Percentiles rank a stretch among this genome's conserved stretches.
Evolutionary conservation across 1,140 invertebrate species (phyloP).

Genomic region (Cataglyphis hispanica): DNA sequence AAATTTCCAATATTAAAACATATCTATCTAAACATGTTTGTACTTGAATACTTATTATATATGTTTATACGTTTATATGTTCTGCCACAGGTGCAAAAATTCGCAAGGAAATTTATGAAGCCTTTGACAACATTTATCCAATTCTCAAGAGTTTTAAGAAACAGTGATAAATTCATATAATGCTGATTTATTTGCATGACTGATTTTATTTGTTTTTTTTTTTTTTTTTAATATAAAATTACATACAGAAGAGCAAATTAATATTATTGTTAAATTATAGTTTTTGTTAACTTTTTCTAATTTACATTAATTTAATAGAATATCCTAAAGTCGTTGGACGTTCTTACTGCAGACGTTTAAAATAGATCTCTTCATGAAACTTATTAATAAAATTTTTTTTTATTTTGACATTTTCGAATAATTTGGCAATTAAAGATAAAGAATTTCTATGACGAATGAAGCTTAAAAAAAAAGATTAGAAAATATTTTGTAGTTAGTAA

Average conservation of each 20-base stretch:
- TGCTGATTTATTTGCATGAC: not conserved
- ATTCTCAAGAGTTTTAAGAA: conserved; percentile 99
- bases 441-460: not conserved
- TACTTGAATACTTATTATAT: conserved; percentile 39
- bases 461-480: not conserved
- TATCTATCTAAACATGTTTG: not conserved
- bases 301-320: not conserved
- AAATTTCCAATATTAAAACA: too few relatives aligned
- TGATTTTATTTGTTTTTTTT: not conserved
- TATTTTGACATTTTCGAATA: not conserved
- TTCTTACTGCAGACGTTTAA: not conserved
- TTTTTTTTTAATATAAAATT: conserved; percentile 21
- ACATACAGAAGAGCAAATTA: not conserved
- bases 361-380: not conserved
- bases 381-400: not conserved
- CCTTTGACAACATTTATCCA: conserved; percentile 99
- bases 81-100: conserved; percentile 96
- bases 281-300: not conserved
- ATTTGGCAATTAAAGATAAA: not conserved
- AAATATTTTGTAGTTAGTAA: not conserved
- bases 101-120: conserved; percentile 99
- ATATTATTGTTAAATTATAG: not conserved
- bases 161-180: conserved; percentile 87
- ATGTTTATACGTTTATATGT: conserved; percentile 65
- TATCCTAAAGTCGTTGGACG: not conserved